phyloP scores from a whole-genome alignment of 1,140 invertebrate species.

The Cyrtorhinus lividipennis region DNA sequence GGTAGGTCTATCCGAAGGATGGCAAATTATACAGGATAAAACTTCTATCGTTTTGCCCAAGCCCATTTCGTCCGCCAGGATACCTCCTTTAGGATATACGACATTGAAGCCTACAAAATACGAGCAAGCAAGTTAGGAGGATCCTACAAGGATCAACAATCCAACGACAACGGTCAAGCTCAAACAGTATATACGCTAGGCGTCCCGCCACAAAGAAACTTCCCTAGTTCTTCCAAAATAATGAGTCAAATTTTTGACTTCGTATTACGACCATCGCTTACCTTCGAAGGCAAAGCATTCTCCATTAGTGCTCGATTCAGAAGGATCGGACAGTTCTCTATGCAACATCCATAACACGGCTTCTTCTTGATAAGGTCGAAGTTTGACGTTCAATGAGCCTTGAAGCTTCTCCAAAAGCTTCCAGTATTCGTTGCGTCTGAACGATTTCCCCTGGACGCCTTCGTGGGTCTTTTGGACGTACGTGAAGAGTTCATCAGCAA shows the following conservation, averaged over 20 bases:
- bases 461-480: background rate
- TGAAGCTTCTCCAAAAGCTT: background rate
- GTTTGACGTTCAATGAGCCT: background rate
- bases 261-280: background rate
- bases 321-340: constrained; percentile 30
- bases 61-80: constrained; percentile 74
- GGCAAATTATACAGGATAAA: constrained; percentile 45
- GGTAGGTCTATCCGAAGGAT: no score
- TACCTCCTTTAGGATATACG: constrained; percentile 45
- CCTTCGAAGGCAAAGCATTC: background rate
- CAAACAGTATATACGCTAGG: background rate
- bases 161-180: background rate
- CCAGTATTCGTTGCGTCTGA: background rate
- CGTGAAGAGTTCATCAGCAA: background rate
- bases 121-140: background rate
- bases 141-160: background rate
- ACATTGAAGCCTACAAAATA: constrained; percentile 4
- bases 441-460: background rate
- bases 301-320: background rate
- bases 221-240: no score
- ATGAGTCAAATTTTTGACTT: no score
- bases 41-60: constrained; percentile 71
- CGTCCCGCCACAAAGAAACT: background rate
- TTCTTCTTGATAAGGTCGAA: constrained; percentile 49
- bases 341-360: constrained; percentile 56